Evolutionary conservation across 2,888 invertebrate genomes (phyloP), one percentile per base, ranked within the genome.

Genomic region (Mechanitis messenoides): DNA sequence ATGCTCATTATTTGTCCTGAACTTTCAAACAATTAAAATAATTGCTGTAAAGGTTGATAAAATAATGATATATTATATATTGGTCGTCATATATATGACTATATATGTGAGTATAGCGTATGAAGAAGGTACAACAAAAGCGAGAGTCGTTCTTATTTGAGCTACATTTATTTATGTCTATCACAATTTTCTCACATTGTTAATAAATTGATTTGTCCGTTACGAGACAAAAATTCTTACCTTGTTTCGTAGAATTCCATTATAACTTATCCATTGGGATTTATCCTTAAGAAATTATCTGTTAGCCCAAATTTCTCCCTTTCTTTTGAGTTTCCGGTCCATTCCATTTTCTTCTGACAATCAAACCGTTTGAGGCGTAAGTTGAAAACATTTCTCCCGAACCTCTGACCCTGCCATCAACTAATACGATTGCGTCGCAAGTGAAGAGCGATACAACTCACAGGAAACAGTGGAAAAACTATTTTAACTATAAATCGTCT

Each of bases 391-490:
- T 83, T 84, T 81, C 72, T 69, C 75, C 74, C 72, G 72, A 81
- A 82, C 77, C 81, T 76, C 76, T 76, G 80, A 78, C 81, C 84
- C 82, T 78, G 78, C 84, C 84, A 85, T 85, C 84, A 82, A 84
- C 84, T 85, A 85, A 84, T 84, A 83, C 80, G 76, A 69, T 61
- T 50, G 31, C 68, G 75, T 74, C 65, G 0, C 60, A 78, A 80
- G 68, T 12, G 1, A 69, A 0, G 62, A 68, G 67, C 60, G 58
- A 20, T 68, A 65, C 33, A 9, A 45, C 56, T 55, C 58, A 50
- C 20, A 59, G 33, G 31, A 47, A 33, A 35, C 7, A 50, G 5
- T 20, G 20, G 9, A 38, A 31, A 35, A 11, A 11, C 9, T 42
- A 3, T 1, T 42, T 42, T 7, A 42, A 42, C 42, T 42, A 42